A percentile compares a stretch with the other conserved stretches of the same genome.
phyloP scores from a whole-genome alignment of 2,888 invertebrate species.

The Empis stercorea region DNA sequence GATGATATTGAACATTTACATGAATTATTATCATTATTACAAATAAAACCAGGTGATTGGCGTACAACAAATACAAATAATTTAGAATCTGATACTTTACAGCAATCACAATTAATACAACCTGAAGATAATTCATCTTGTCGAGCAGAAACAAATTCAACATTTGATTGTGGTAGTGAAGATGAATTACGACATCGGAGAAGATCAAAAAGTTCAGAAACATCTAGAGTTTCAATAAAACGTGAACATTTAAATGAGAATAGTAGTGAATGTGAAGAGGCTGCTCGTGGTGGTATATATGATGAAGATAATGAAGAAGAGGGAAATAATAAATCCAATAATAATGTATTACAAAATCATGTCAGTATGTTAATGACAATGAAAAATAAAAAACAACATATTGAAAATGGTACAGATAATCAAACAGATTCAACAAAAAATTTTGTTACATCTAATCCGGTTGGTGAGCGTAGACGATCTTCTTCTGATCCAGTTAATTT shows the following conservation, averaged over 20 bases:
- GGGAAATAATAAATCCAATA: conserved; percentile 4
- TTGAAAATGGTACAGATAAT: conserved; percentile 16
- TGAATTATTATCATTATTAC: conserved; percentile 67
- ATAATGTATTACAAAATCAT: conserved; percentile 19
- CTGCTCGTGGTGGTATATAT: conserved; percentile 29
- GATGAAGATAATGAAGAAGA: conserved; percentile 8
- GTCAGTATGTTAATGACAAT: conserved; percentile 14
- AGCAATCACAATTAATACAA: conserved; percentile 11
- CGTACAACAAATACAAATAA: conserved; percentile 40
- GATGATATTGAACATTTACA: conserved; percentile 67
- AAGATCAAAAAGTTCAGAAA: conserved; percentile 11
- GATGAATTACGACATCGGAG: conserved; percentile 38
- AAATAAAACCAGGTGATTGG: conserved; percentile 75
- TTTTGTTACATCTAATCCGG: conserved; percentile 15
- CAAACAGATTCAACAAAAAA: conserved; percentile 14
- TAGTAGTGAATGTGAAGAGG: conserved; percentile 12
- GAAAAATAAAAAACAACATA: conserved; percentile 9
- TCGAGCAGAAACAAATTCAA: conserved; percentile 9
- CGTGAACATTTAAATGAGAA: conserved; percentile 12
- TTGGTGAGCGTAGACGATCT: conserved; percentile 50
- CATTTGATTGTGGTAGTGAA: conserved; percentile 35
- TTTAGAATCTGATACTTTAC: conserved; percentile 30
- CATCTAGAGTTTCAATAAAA: conserved; percentile 13
- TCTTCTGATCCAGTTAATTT: conserved; percentile 75
- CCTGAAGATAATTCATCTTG: conserved; percentile 34